Base-by-base conservation (phyloP, 2,113 vertebrate species). In the Gambusia affinis region DNA sequence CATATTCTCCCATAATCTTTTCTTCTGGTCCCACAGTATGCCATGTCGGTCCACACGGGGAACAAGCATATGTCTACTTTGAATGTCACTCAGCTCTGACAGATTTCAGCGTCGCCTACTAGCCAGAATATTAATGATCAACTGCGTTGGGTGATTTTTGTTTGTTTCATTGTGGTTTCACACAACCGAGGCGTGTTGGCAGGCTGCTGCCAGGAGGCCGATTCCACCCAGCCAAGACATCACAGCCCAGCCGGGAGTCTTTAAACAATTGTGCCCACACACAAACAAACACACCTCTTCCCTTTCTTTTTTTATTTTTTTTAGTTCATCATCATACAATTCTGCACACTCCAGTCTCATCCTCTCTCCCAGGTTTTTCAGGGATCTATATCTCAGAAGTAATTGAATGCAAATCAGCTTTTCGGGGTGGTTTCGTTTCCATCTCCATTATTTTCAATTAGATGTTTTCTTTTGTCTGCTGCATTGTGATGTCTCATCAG, bases 211-310 rank as follows among this genome's bases (percentile, higher is more conserved):
- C 47, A 64, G 57, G 64, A 72, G 64, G 79, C 37, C 12, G 27
- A 68, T 67, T 76, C 65, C 65, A 12, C 24, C 67, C 54, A 76
- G 73, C 51, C 74, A 19, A 37, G 30, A 70, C 72, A 35, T 83
- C 75, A 81, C 72, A 4, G 75, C 70, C 71, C 70, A 8, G 66
- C 64, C 5, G 60, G 76, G 78, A 77, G 76, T 75, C 76, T 78
- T 79, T 70, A 86, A 81, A 80, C 76, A 67, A 80, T 7, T 15
- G 37, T 5, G 24, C 79, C 79, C 78, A 82, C 84, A 73, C 81
- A 73, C 72, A 70, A 70, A 74, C 70, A 80, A 68, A 75, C n/a
- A 76, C 47, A 61, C 65, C 39, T 27, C 67, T 64, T 72, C 69
- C 67, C 71, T 68, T 15, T 3, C 0, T 33, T 37, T 33, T 8